Conservation (phyloP, 2,113 vertebrate species). For the Amphiprion ocellaris region DNA sequence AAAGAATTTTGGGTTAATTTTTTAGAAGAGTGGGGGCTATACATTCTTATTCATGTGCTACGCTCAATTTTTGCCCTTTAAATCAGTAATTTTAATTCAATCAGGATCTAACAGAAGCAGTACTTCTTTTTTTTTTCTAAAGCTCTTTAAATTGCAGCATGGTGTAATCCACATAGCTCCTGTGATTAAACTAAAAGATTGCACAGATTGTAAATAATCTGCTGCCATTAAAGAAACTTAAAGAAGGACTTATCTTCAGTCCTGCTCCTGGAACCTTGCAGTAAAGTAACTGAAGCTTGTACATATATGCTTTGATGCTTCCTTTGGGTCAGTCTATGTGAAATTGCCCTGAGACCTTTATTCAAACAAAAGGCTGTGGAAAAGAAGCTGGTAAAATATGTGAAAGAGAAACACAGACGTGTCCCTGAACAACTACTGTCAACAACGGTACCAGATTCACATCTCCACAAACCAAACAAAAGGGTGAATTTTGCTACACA, state of each 20-base stretch:
- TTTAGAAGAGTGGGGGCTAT: too few species aligned
- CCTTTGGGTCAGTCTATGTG: conserved; percentile 27
- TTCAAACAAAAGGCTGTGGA: conserved; percentile 5
- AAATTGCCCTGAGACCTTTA: conserved; percentile 29
- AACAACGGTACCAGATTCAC: conserved; percentile 35
- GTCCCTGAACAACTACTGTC: conserved; percentile 13
- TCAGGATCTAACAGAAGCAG: background rate
- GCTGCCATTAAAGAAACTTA: background rate
- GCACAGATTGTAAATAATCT: background rate
- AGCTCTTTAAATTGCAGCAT: background rate
- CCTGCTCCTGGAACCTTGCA: background rate
- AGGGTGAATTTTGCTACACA: background rate
- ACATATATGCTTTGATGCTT: background rate
- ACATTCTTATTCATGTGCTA: too few species aligned
- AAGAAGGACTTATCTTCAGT: background rate
- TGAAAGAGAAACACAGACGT: conserved; percentile 9
- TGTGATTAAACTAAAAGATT: background rate
- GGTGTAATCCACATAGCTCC: background rate
- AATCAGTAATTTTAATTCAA: background rate
- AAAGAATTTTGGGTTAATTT: background rate
- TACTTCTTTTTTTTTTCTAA: background rate
- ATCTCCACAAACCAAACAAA: background rate
- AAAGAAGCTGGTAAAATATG: conserved; percentile 28
- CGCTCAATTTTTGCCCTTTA: background rate
- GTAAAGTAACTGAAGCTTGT: conserved; percentile 22